These are phyloP conservation scores for Gymnosoma rotundatum DNA, from an alignment of 2,888 invertebrate genomes.

Conservation along the genomic window DNA sequence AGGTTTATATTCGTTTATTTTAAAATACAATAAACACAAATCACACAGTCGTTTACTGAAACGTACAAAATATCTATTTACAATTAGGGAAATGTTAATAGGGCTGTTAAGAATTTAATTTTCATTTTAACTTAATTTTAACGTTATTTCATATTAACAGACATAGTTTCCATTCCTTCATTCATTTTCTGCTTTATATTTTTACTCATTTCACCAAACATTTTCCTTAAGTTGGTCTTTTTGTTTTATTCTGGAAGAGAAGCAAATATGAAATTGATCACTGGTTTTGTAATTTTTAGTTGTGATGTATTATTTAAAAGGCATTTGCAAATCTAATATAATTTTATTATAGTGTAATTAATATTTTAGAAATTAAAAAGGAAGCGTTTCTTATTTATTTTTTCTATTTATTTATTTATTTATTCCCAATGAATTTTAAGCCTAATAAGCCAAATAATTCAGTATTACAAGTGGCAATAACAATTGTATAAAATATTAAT, in stretches of 20 bases:
- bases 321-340: no score
- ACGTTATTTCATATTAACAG: background rate
- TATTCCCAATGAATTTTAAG: no score
- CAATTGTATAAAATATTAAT: no score
- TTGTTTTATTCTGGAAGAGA: background rate
- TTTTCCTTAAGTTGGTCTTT: background rate
- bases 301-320: background rate
- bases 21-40: background rate
- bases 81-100: conserved; percentile 5
- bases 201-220: conserved; percentile 21
- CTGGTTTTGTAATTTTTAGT: background rate
- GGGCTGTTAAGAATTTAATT: background rate
- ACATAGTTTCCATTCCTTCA: background rate
- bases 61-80: conserved; percentile 12
- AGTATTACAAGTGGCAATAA: no score
- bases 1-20: background rate
- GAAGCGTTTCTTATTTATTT: no score
- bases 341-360: no score
- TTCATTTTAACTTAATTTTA: background rate
- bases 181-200: background rate
- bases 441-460: no score
- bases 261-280: background rate
- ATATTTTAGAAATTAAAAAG: no score
- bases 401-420: no score
- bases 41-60: background rate